Conservation (phyloP, 2,113 vertebrate species). For the Campylorhamphus procurvoides region DNA sequence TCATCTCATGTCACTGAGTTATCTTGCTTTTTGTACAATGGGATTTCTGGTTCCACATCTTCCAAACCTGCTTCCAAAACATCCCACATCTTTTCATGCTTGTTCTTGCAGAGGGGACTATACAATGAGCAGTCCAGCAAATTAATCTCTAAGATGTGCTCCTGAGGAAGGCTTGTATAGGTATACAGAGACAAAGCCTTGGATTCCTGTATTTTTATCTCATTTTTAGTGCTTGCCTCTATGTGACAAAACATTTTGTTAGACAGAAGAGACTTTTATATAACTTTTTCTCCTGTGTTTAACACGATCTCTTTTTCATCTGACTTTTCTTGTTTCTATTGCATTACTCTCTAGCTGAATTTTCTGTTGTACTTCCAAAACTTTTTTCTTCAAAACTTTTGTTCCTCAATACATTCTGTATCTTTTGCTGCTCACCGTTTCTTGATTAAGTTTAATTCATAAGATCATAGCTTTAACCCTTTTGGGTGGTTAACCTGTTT, state of each 20-base stretch:
- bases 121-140: background rate
- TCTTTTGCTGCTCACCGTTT: background rate
- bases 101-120: background rate
- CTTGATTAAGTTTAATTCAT: background rate
- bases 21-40: background rate
- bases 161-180: background rate
- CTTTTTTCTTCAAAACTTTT: background rate
- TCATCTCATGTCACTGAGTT: background rate
- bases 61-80: background rate
- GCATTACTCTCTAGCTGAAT: background rate
- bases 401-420: background rate
- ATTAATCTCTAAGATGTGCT: background rate
- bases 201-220: background rate
- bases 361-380: background rate
- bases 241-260: background rate
- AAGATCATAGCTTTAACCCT: background rate
- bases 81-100: background rate
- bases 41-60: background rate
- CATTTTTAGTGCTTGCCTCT: background rate
- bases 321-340: background rate
- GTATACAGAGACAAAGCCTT: background rate
- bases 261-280: background rate
- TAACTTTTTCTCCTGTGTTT: background rate
- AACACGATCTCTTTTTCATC: background rate
- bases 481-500: background rate